A percentile compares a stretch with the other conserved stretches of the same genome.
Conservation (phyloP, 2,888 invertebrate species). For the Agonopterix subpropinquella region DNA sequence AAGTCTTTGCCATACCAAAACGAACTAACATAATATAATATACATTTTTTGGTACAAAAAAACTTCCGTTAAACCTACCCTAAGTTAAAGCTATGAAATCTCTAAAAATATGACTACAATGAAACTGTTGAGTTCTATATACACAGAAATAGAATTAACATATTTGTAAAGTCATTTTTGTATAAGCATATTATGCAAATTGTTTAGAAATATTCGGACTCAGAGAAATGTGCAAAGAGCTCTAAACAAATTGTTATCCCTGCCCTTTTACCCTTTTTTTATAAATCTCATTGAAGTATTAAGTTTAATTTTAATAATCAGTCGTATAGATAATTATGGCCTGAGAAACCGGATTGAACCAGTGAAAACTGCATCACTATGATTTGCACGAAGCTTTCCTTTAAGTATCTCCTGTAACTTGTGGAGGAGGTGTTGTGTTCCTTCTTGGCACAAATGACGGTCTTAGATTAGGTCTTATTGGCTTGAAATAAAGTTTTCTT, state of each 20-base stretch:
- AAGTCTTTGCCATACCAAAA: constrained; percentile 65
- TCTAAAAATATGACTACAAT: constrained; percentile 65
- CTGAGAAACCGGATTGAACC: constrained; percentile 37
- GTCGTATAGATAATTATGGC: constrained; percentile 40
- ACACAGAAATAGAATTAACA: constrained; percentile 21
- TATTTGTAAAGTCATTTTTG: not conserved
- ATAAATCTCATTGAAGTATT: too few species aligned
- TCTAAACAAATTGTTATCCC: not conserved
- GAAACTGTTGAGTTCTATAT: constrained; percentile 47
- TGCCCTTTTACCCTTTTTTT: too few species aligned
- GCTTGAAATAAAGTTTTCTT: constrained; percentile 52
- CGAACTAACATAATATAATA: constrained; percentile 57
- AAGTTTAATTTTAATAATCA: constrained; percentile 17
- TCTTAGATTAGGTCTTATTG: constrained; percentile 53
- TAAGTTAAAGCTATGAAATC: constrained; percentile 68
- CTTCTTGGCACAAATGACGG: constrained; percentile 60
- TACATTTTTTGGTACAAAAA: constrained; percentile 69
- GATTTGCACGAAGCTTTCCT: constrained; percentile 8
- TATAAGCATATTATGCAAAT: constrained; percentile 9
- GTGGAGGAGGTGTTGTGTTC: constrained; percentile 36
- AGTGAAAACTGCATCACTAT: constrained; percentile 17
- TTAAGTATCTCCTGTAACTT: constrained; percentile 26
- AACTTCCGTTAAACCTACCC: constrained; percentile 54
- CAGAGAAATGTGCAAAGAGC: constrained; percentile 16
- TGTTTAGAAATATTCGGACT: constrained; percentile 27